These are phyloP conservation scores for Apis laboriosa DNA, from an alignment of 1,140 invertebrate genomes.

Conservation along the genomic window DNA sequence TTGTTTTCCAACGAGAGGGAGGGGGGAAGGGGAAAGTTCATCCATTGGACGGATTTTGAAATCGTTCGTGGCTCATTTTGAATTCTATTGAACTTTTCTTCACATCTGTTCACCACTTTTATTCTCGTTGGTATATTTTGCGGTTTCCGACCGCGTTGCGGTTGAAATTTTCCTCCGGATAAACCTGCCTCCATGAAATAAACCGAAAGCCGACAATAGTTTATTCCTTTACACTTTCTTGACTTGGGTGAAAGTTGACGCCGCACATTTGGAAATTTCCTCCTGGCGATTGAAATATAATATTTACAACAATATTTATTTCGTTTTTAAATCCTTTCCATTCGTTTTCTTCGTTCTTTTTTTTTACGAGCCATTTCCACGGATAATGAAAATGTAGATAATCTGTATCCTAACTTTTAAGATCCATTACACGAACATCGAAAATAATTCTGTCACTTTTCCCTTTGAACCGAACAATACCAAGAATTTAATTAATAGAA, in stretches of 20 bases:
- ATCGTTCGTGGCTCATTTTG: not conserved
- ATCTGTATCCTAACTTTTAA: too few relatives aligned
- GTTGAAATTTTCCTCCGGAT: constrained; percentile 6
- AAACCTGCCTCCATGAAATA: not conserved
- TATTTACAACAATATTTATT: too few relatives aligned
- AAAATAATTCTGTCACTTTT: too few relatives aligned
- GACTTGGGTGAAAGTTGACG: constrained; percentile 12
- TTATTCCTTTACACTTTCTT: constrained; percentile 16
- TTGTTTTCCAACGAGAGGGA: too few relatives aligned
- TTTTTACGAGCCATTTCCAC: too few relatives aligned
- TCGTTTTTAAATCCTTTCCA: too few relatives aligned
- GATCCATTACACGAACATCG: too few relatives aligned
- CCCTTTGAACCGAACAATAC: too few relatives aligned
- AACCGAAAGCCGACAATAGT: not conserved
- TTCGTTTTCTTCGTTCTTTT: too few relatives aligned
- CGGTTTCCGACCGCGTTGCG: constrained; percentile 5
- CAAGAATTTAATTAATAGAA: too few relatives aligned
- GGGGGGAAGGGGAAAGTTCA: not conserved
- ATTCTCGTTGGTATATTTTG: not conserved
- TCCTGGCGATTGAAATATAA: too few relatives aligned
- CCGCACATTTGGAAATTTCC: not conserved
- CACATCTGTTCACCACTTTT: not conserved
- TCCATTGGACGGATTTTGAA: not conserved
- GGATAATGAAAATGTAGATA: too few relatives aligned
- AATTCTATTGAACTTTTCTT: not conserved